A percentile compares a stretch with the other conserved stretches of the same genome.
These are phyloP conservation scores for Agelas oroides DNA, from an alignment of 37 sponge, comb jelly and placozoan species.

Conservation along the genomic window DNA sequence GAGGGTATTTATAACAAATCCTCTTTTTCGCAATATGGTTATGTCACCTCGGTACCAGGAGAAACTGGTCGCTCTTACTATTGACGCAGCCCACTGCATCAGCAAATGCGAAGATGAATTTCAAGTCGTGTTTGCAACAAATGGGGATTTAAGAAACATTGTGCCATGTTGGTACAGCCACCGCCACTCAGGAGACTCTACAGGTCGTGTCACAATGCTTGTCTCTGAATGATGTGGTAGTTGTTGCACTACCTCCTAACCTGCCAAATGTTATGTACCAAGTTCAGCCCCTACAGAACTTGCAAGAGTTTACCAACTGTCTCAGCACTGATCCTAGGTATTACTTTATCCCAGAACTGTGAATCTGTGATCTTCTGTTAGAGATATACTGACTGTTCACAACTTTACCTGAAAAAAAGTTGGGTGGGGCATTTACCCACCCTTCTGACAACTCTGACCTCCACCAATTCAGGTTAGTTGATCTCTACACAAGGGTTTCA, in stretches of 20 bases:
- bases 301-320: neutral
- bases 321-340: neutral
- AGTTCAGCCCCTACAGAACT: neutral
- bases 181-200: slow-evolving; percentile 14
- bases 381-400: slow-evolving; percentile 19
- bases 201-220: neutral
- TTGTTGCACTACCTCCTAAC: slow-evolving; percentile 29
- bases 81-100: no score
- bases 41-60: no score
- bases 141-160: no score
- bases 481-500: slow-evolving; percentile 45
- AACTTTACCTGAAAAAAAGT: neutral
- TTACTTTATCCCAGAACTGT: no score
- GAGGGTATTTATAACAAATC: no score
- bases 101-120: no score
- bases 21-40: no score
- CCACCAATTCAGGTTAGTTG: slow-evolving; percentile 8
- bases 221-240: slow-evolving; percentile 15
- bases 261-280: slow-evolving; percentile 8
- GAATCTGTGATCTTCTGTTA: slow-evolving; percentile 34
- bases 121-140: no score
- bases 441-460: slow-evolving; percentile 19
- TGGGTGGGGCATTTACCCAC: slow-evolving; percentile 25
- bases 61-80: no score
- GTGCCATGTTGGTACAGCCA: no score